phyloP scores from a whole-genome alignment of 1,140 invertebrate species.

The Euwallacea fornicatus region DNA sequence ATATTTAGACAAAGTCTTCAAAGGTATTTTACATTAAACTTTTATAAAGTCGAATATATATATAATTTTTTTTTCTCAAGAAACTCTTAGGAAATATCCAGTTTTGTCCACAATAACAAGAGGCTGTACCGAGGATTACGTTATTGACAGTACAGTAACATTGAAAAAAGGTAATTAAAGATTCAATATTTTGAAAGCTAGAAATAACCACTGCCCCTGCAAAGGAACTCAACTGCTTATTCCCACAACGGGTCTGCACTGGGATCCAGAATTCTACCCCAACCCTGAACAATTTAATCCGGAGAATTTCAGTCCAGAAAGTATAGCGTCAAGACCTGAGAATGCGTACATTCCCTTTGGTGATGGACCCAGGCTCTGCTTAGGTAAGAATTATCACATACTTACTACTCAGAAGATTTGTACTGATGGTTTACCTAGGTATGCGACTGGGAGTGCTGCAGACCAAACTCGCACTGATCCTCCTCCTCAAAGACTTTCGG shows the following conservation, averaged over 20 bases:
- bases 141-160: constrained; percentile 45
- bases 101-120: constrained; percentile 43
- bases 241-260: constrained; percentile 48
- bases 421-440: constrained; percentile 6
- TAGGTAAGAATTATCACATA: constrained; percentile 48
- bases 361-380: constrained; percentile 60
- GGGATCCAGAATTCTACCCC: constrained; percentile 58
- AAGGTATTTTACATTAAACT: too few relatives aligned
- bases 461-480: neutral
- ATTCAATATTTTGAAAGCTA: neutral
- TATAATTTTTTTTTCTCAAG: constrained; percentile 10
- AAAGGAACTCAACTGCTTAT: constrained; percentile 45
- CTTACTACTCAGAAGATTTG: neutral
- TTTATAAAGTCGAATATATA: too few relatives aligned
- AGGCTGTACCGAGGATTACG: constrained; percentile 52
- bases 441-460: constrained; percentile 12
- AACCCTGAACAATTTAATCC: constrained; percentile 63
- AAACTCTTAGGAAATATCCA: constrained; percentile 43
- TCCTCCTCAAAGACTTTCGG: neutral
- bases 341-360: constrained; percentile 62
- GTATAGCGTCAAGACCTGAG: constrained; percentile 51
- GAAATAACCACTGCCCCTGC: neutral
- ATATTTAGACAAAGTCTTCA: too few relatives aligned
- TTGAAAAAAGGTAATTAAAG: constrained; percentile 39
- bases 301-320: constrained; percentile 54